These are phyloP conservation scores for Schizotus pectinicornis DNA, from an alignment of 2,888 invertebrate species.

Conservation along the genomic window DNA sequence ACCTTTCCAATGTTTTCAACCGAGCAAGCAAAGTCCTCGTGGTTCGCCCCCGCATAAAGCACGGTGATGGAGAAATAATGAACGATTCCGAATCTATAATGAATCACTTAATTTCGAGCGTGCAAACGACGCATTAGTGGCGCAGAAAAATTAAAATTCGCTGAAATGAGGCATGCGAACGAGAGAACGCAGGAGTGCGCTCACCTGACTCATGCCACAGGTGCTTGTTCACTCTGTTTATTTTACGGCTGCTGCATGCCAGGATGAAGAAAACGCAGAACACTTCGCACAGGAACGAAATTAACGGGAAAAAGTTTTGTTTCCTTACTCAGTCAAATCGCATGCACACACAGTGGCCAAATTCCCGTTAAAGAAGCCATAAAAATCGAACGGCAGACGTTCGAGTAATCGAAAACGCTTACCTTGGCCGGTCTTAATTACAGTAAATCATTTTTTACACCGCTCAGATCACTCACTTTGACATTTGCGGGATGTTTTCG, in stretches of 20 bases:
- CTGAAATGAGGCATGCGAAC: slow-evolving; percentile 20
- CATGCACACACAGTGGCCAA: no score
- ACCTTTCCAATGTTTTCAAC: no score
- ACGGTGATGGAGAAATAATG: background rate
- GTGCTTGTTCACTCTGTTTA: slow-evolving; percentile 20
- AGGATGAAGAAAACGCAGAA: slow-evolving; percentile 9
- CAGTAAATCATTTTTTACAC: slow-evolving; percentile 5
- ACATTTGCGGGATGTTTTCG: no score
- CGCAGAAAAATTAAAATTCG: slow-evolving; percentile 19
- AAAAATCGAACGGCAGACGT: background rate
- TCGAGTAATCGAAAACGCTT: slow-evolving; percentile 4
- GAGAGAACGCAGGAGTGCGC: slow-evolving; percentile 8
- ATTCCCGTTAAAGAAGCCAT: no score
- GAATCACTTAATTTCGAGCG: slow-evolving; percentile 1
- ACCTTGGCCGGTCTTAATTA: slow-evolving; percentile 3
- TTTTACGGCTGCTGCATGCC: slow-evolving; percentile 6
- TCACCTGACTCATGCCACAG: slow-evolving; percentile 27
- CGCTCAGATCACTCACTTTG: no score
- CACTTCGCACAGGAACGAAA: background rate
- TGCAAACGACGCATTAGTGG: slow-evolving; percentile 1
- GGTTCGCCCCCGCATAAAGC: background rate
- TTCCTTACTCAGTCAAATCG: no score
- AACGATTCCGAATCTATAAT: background rate
- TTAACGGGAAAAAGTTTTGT: no score
- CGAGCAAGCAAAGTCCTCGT: background rate